A percentile compares a stretch with the other conserved stretches of the same genome.
Conservation (phyloP, 2,797 vertebrate species). For the Momotus momota region DNA sequence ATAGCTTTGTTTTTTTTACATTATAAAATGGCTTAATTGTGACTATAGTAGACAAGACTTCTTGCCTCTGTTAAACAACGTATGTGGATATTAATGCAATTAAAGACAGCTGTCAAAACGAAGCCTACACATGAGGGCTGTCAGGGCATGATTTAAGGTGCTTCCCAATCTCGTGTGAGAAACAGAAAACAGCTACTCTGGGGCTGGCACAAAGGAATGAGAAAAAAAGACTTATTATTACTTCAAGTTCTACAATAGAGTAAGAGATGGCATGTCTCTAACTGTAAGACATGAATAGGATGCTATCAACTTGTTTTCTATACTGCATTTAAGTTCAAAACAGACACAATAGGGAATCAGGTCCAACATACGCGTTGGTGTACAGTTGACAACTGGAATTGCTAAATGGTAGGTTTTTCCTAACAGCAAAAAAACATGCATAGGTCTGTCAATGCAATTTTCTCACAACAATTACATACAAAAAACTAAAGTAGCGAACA, state of each 20-base stretch:
- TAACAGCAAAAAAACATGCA: not conserved
- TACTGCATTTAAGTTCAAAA: not conserved
- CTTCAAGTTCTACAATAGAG: not conserved
- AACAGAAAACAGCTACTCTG: not conserved
- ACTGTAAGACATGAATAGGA: not conserved
- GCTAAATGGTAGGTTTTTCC: not conserved
- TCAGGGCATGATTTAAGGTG: not conserved
- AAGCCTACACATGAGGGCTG: not conserved
- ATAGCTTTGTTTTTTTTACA: not conserved
- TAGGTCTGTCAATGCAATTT: not conserved
- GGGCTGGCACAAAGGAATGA: not conserved
- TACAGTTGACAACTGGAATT: not conserved
- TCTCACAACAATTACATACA: not conserved
- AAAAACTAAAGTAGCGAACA: not conserved
- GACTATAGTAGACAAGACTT: not conserved
- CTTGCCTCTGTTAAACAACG: not conserved
- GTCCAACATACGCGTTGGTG: rapidly evolving
- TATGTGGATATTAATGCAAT: not conserved
- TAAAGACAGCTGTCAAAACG: not conserved
- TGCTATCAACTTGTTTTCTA: not conserved
- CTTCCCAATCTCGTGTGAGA: not conserved
- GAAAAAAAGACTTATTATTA: not conserved
- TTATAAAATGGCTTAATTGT: not conserved
- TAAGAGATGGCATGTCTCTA: not conserved
- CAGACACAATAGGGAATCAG: not conserved